Evolutionary conservation across 1,140 invertebrate species (phyloP), one percentile per base, ranked within the genome.

Genomic region (Protaetia brevitarsis): DNA sequence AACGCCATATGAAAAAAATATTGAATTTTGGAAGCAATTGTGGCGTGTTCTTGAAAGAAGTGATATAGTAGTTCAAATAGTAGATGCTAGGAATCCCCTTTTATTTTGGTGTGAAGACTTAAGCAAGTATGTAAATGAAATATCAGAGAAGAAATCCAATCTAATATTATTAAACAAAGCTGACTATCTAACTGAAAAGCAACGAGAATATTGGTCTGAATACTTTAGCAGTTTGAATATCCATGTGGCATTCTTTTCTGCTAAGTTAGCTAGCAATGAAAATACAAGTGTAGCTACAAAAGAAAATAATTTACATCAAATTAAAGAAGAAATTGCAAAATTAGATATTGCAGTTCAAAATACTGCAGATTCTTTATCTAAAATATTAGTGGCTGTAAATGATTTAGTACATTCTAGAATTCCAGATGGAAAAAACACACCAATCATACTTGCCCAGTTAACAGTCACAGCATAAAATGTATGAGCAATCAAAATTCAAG

Each of bases 1-100:
- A 62, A 99, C 97, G 2, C 98, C 97, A 0, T 99, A 97, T 82
- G 98, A 99, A 75, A 95, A 95, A 73, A 99, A 99, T 82, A 79
- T 99, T 8, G 96, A 99, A 77, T 94, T 99, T 72, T 99, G 98
- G 98, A 85, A 96, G 56, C 97, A 99, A 79, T 79, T 99, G 1
- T 99, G 98, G 98, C 85, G 97, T 70, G 97, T 99, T 1, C 87
- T 99, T 23, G 98, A 99, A 77, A 87, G 93, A 69, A 96, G 95
- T 78, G 95, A 99, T 82, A 85, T 99, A 26, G 82, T 99, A 23
- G 88, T 98, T 8, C 95, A 99, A 79, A 96, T 99, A 72, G 89
- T 99, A 0, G 98, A 99, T 85, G 96, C 94, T 1, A 84, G 98
- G 71, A 98, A 99, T 85, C 97, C 97, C 2, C 78, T 98, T 28